A percentile compares a stretch with the other conserved stretches of the same genome.
phyloP scores from a whole-genome alignment of 2,797 vertebrate genomes.

The Bryconaethiops microstoma region DNA sequence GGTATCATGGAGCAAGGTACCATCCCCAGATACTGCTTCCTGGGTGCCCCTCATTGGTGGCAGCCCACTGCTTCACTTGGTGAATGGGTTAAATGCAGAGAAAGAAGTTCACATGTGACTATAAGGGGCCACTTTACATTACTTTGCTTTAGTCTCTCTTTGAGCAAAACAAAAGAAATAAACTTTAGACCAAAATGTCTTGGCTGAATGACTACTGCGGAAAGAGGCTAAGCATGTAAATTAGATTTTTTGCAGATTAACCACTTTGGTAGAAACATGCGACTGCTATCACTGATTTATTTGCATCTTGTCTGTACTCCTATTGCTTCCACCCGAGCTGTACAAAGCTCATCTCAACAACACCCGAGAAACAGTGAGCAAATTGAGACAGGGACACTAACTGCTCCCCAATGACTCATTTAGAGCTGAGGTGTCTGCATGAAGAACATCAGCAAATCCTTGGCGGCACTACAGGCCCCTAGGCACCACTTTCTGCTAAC shows the following conservation, averaged over 20 bases:
- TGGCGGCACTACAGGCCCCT: conserved; percentile 32
- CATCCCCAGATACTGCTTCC: no score
- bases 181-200: background rate
- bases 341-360: conserved; percentile 14
- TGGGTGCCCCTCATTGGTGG: no score
- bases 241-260: background rate
- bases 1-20: no score
- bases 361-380: conserved; percentile 17
- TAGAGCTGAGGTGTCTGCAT: conserved; percentile 45
- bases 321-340: background rate
- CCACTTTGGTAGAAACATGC: background rate
- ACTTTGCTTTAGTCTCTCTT: no score
- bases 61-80: no score
- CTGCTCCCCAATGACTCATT: conserved; percentile 37
- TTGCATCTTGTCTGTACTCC: background rate
- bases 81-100: no score
- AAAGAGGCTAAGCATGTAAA: background rate
- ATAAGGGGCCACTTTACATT: background rate
- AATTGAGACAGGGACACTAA: conserved; percentile 38
- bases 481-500: conserved; percentile 50
- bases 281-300: background rate
- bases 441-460: conserved; percentile 35
- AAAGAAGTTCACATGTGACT: no score
- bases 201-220: background rate
- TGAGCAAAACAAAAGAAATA: background rate